These are phyloP conservation scores for Drosophila flavopinicola DNA, from an alignment of 2,888 invertebrate genomes.

Conservation along the genomic window DNA sequence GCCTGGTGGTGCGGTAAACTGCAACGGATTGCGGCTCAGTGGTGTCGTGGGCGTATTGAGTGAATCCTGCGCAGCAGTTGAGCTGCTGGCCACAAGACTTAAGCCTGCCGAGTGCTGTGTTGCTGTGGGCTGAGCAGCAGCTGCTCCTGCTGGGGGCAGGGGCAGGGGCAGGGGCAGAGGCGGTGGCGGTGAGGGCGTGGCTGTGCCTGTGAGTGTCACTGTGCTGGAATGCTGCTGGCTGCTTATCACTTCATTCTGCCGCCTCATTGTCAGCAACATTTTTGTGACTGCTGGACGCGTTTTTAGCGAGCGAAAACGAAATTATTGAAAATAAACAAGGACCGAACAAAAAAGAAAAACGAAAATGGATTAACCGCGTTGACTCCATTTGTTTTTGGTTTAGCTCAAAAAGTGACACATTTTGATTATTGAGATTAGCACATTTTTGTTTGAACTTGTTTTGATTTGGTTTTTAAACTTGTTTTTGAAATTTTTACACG, in stretches of 20 bases:
- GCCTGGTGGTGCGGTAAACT: constrained; percentile 57
- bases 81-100: constrained; percentile 28
- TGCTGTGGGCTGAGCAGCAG: constrained; percentile 5
- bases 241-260: constrained; percentile 87
- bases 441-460: constrained; percentile 11
- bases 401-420: constrained; percentile 12
- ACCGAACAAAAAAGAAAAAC: constrained; percentile 54
- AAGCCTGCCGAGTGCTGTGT: constrained; percentile 24
- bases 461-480: constrained; percentile 11
- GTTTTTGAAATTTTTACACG: constrained; percentile 2
- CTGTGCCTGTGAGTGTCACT: constrained; percentile 46
- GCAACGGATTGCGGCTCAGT: constrained; percentile 67
- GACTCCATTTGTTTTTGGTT: constrained; percentile 69
- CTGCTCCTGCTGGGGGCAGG: constrained; percentile 13
- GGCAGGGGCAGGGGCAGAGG: background rate
- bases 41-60: constrained; percentile 82
- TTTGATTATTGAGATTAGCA: constrained; percentile 1
- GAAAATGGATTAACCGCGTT: constrained; percentile 38
- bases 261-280: constrained; percentile 90
- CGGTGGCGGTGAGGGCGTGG: constrained; percentile 51
- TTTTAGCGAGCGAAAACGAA: constrained; percentile 30
- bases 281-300: constrained; percentile 64
- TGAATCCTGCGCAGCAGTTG: constrained; percentile 60
- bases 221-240: constrained; percentile 70
- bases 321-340: constrained; percentile 29